Percentiles rank a stretch among this genome's conserved stretches.
phyloP scores from a whole-genome alignment of 1,140 invertebrate species.

The Platorchestia sp. region DNA sequence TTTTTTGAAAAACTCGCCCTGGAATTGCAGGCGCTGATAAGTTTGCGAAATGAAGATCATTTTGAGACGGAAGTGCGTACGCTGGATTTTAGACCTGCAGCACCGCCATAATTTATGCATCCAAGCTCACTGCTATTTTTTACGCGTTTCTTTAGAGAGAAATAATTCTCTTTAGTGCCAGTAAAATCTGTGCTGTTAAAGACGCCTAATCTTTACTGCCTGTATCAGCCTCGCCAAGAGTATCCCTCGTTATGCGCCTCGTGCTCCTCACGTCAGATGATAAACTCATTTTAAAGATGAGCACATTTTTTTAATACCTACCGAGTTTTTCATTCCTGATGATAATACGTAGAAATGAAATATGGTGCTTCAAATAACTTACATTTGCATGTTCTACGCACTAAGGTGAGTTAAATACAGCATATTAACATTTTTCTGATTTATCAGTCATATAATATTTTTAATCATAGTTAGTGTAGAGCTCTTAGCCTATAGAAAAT shows the following conservation, averaged over 20 bases:
- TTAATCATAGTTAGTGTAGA: no score
- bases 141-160: conserved; percentile 46
- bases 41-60: background rate
- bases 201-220: conserved; percentile 39
- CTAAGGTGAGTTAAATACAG: no score
- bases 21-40: background rate
- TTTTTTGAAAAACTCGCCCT: background rate
- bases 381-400: background rate
- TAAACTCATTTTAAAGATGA: background rate
- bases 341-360: background rate
- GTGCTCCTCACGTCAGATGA: background rate
- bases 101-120: conserved; percentile 15
- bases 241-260: background rate
- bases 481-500: no score
- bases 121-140: conserved; percentile 34
- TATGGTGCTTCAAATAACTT: background rate
- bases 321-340: background rate
- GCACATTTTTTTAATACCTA: background rate
- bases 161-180: conserved; percentile 53
- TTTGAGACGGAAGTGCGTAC: background rate
- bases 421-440: no score
- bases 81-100: background rate
- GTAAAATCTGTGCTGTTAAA: conserved; percentile 48
- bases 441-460: no score
- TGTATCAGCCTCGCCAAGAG: background rate